Evolutionary conservation across 2,888 invertebrate genomes (phyloP).

Genomic region (Spisula solida): DNA sequence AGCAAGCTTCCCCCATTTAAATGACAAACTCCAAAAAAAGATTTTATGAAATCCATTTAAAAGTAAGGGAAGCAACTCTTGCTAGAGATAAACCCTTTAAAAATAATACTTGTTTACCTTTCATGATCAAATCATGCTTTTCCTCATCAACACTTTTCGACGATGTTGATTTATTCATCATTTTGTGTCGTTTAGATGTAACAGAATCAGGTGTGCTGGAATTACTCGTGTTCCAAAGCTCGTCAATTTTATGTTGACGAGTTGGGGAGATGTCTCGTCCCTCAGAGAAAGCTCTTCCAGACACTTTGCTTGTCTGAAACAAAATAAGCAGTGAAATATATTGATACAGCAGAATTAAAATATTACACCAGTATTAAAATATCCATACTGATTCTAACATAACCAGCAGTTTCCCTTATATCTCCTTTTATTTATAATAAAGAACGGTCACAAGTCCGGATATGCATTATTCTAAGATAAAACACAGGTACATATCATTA

Average conservation of each 20-base stretch:
- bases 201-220: constrained; percentile 47
- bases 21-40: too few relatives aligned
- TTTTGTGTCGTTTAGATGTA: constrained; percentile 54
- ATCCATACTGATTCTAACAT: not conserved
- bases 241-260: constrained; percentile 78
- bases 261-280: constrained; percentile 77
- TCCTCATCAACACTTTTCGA: constrained; percentile 60
- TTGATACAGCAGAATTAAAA: not conserved
- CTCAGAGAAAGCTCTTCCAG: constrained; percentile 69
- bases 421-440: too few relatives aligned
- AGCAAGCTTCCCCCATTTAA: too few relatives aligned
- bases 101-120: not conserved
- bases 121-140: constrained; percentile 12
- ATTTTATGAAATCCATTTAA: too few relatives aligned
- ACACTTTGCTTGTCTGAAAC: constrained; percentile 43
- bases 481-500: too few relatives aligned
- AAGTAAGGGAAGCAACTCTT: too few relatives aligned
- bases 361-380: too few relatives aligned
- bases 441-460: too few relatives aligned
- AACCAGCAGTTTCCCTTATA: too few relatives aligned
- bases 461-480: too few relatives aligned
- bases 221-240: constrained; percentile 70
- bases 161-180: constrained; percentile 59
- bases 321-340: not conserved
- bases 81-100: too few relatives aligned